A percentile compares a stretch with the other conserved stretches of the same genome.
phyloP scores from a whole-genome alignment of 2,888 invertebrate genomes.

The Macrosiphum euphorbiae region DNA sequence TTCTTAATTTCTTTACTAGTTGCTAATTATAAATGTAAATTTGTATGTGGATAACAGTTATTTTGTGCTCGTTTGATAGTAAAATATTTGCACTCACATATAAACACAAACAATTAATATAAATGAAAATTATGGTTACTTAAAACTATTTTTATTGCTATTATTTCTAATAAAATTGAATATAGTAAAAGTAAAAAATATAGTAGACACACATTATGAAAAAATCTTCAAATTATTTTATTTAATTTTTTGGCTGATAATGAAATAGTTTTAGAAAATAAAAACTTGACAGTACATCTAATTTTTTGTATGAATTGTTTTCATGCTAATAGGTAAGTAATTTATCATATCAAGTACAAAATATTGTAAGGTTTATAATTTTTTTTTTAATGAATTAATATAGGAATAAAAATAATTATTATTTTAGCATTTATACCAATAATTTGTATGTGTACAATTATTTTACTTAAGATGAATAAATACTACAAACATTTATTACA shows the following conservation, averaged over 20 bases:
- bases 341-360: not conserved
- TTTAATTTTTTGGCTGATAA: not conserved
- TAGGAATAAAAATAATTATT: constrained; percentile 1
- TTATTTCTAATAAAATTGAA: constrained; percentile 43
- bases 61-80: constrained; percentile 19
- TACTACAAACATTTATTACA: constrained; percentile 15
- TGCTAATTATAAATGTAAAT: constrained; percentile 11
- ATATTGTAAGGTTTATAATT: not conserved
- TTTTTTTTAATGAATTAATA: constrained; percentile 26
- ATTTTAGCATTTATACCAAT: not conserved
- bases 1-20: not conserved
- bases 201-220: not conserved
- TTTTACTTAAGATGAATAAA: constrained; percentile 27
- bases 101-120: constrained; percentile 26
- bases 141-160: constrained; percentile 53
- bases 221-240: not conserved
- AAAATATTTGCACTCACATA: constrained; percentile 51
- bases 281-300: not conserved
- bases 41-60: not conserved
- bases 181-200: constrained; percentile 18
- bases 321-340: not conserved
- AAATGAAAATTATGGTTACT: constrained; percentile 19
- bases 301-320: not conserved
- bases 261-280: not conserved
- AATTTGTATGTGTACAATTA: constrained; percentile 2